Evolutionary conservation across 2,113 vertebrate species (phyloP).

Genomic region (Gobius niger): DNA sequence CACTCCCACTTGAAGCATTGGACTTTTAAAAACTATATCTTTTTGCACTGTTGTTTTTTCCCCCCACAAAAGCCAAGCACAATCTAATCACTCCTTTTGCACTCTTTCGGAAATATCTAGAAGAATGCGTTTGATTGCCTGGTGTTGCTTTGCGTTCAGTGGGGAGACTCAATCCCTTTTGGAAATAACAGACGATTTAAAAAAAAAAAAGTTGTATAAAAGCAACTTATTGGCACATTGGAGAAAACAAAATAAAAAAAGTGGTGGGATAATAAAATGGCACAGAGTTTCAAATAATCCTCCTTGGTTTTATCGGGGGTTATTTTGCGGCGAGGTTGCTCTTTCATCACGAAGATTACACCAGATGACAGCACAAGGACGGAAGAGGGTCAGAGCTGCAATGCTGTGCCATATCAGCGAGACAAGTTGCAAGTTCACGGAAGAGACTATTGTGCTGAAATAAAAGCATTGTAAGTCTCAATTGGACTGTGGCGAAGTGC

Average conservation of each 20-base stretch:
- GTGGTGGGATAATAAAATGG: constrained; percentile 5
- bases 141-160: neutral
- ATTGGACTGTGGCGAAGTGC: too few relatives aligned
- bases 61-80: too few relatives aligned
- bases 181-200: neutral
- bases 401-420: neutral
- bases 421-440: neutral
- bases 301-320: neutral
- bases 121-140: neutral
- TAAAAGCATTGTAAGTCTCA: too few relatives aligned
- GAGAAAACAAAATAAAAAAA: neutral
- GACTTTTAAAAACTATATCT: neutral
- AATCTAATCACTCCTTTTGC: neutral
- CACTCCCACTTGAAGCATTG: neutral
- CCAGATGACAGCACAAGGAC: neutral
- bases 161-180: neutral
- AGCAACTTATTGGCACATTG: neutral
- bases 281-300: constrained; percentile 1
- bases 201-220: constrained; percentile 6
- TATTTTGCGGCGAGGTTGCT: neutral
- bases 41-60: neutral
- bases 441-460: neutral
- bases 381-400: neutral
- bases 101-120: neutral
- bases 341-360: constrained; percentile 1